Evolutionary conservation across 2,113 vertebrate species (phyloP).

Genomic region (Haemorhous mexicanus): DNA sequence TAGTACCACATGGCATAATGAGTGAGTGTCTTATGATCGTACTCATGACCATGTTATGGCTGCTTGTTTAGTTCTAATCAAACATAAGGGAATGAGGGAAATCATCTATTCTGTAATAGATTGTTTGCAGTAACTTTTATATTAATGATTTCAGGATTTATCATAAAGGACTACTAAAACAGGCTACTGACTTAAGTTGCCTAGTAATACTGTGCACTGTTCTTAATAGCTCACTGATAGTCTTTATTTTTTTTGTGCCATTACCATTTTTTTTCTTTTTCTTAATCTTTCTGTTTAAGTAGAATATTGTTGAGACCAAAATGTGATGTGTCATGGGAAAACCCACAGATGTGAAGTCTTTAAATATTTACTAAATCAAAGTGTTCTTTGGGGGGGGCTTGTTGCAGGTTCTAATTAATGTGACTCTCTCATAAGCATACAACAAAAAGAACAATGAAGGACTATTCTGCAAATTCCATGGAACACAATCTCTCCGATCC

Average conservation of each 20-base stretch:
- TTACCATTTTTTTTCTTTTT: not conserved
- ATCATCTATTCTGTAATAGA: rapidly evolving
- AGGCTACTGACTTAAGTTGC: too few relatives aligned
- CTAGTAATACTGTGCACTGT: too few relatives aligned
- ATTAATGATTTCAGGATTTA: not conserved
- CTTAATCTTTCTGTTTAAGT: not conserved
- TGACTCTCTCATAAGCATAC: not conserved
- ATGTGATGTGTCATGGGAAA: not conserved
- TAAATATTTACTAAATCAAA: not conserved
- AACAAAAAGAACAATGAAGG: not conserved
- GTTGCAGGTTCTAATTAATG: not conserved
- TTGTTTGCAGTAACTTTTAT: rapidly evolving
- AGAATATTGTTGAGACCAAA: not conserved
- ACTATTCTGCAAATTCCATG: not conserved
- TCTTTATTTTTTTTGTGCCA: not conserved
- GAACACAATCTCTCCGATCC: not conserved
- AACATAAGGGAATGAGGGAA: not conserved
- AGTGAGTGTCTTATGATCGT: rapidly evolving
- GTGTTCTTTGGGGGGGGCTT: not conserved
- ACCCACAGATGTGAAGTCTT: not conserved
- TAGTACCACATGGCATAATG: rapidly evolving
- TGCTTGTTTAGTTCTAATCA: not conserved
- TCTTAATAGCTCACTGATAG: not conserved
- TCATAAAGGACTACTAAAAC: not conserved
- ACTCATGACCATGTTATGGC: rapidly evolving